Evolutionary conservation across 2,797 vertebrate genomes (phyloP).

Genomic region (Serranus cabrilla): DNA sequence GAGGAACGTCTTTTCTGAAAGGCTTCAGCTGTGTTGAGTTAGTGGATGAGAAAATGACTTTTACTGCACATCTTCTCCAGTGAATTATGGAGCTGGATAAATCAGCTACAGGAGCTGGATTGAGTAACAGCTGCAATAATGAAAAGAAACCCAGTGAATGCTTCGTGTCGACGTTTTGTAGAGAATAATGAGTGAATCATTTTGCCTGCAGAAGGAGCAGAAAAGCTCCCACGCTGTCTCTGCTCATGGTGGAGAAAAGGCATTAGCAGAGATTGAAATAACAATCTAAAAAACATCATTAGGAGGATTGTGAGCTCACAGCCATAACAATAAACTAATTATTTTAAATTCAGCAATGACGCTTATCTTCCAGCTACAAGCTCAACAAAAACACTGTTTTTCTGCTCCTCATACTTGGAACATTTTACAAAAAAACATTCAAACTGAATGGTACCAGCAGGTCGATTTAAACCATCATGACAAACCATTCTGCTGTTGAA

Average conservation of each 20-base stretch:
- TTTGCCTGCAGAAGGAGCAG: conserved; percentile 17
- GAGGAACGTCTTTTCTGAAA: too few species aligned
- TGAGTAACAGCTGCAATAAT: neutral
- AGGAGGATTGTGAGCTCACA: conserved; percentile 11
- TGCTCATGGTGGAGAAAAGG: neutral
- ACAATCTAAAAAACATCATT: conserved; percentile 20
- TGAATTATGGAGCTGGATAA: neutral
- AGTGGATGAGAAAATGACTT: neutral
- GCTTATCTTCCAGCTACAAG: conserved; percentile 25
- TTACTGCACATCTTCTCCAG: neutral
- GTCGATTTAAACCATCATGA: too few species aligned
- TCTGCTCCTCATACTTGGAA: too few species aligned
- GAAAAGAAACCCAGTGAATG: conserved; percentile 9
- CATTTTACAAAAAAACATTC: too few species aligned
- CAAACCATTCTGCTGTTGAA: too few species aligned
- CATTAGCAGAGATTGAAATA: conserved; percentile 23
- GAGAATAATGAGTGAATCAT: conserved; percentile 25
- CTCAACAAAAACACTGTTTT: neutral
- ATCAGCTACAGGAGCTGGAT: neutral
- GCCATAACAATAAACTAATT: conserved; percentile 16
- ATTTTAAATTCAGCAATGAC: neutral
- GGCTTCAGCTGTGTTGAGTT: neutral
- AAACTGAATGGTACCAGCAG: too few species aligned
- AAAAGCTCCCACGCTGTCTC: conserved; percentile 11
- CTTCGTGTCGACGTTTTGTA: neutral